Base-by-base conservation (phyloP, 2,797 vertebrate species). In the Rhabdomys pumilio region DNA sequence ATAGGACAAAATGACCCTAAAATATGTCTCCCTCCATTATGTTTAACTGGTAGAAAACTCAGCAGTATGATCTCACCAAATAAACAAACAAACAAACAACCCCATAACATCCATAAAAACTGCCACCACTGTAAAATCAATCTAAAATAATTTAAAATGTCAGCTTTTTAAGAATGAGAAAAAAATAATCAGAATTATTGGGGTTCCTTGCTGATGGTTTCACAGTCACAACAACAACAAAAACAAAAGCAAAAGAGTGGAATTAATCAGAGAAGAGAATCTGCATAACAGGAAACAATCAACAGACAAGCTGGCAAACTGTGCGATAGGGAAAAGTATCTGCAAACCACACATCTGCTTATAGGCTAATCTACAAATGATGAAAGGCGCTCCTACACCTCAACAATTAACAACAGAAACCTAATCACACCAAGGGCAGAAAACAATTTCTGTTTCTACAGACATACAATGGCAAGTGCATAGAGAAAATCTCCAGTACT, bases 81-180 rank as follows among this genome's bases (percentile, higher is more conserved):
- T 53, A 92, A 91, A 9, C 47, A 47, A 47, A 47, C 47, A 50
- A 50, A 50, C 50, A 50, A 94, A 87, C 14, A 47, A 80, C 29
- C 7, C 50, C 7, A 91, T 57, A 91, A 87, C 4, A 20, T 31
- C 11, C 31, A 67, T n/a, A 86, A 88, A 88, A 57, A 75, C 20
- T 89, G 47, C 73, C 11, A 76, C 19, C 10, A 86, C 55, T 91
- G 38, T 63, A 91, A 75, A 83, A 65, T 69, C 90, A 73, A 72
- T 47, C n/a, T 77, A 91, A 29, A 89, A 94, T 38, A 93, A 87
- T 63, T n/a, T 76, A 26, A 75, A 82, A 85, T 79, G 55, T 87
- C n/a, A 93, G 83, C 10, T 86, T 75, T 15, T 67, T 89, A 26
- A 89, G 22, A 91, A 7, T 69, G 13, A 8, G 2, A 34, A 82